These are phyloP conservation scores for Notarius quadriscutis DNA, from an alignment of 2,113 vertebrate genomes.

Conservation along the genomic window DNA sequence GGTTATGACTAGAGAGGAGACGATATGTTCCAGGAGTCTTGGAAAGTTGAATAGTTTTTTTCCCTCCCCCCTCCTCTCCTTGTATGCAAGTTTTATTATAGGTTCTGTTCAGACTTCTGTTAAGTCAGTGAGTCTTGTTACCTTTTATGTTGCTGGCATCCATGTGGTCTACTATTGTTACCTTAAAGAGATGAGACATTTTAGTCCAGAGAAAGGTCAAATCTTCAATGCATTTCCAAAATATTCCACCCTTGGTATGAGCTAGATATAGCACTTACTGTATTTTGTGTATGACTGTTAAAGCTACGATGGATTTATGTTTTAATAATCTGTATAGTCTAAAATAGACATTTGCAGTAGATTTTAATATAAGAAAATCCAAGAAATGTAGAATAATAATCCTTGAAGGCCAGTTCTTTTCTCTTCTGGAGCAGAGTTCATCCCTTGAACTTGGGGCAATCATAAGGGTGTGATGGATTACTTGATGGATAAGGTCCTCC, in stretches of 20 bases:
- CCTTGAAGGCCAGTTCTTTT: no score
- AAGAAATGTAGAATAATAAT: no score
- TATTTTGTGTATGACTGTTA: background rate
- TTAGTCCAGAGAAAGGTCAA: background rate
- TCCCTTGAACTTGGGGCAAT: no score
- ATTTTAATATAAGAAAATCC: background rate
- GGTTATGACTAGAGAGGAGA: background rate
- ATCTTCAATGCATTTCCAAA: background rate
- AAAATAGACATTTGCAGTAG: background rate
- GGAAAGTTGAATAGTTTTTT: background rate
- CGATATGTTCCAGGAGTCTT: background rate
- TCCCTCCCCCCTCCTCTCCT: background rate
- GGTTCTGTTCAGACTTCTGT: background rate
- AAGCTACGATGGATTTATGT: background rate
- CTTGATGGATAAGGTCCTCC: no score
- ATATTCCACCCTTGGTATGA: background rate
- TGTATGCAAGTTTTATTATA: constrained; percentile 1
- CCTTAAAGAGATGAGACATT: background rate
- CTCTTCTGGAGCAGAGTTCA: no score
- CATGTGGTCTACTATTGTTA: background rate
- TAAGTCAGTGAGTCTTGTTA: background rate
- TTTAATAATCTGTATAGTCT: background rate
- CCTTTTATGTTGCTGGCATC: background rate
- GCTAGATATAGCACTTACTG: background rate
- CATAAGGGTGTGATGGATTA: no score